phyloP scores from a whole-genome alignment of 1,140 invertebrate genomes.

The Hyphantria cunea region DNA sequence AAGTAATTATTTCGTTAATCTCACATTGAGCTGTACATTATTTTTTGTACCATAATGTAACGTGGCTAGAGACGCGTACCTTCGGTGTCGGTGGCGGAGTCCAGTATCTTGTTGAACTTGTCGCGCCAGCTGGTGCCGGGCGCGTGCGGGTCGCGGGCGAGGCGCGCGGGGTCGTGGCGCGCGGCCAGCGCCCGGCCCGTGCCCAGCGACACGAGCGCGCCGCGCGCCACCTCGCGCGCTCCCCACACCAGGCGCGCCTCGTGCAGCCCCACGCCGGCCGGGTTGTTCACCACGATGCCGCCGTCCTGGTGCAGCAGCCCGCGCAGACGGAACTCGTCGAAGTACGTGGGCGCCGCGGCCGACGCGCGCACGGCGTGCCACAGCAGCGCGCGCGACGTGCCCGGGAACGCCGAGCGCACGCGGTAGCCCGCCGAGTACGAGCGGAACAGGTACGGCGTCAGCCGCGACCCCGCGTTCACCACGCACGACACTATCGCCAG shows the following conservation, averaged over 20 bases:
- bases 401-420: slow-evolving; percentile 90
- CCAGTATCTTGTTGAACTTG: slow-evolving; percentile 92
- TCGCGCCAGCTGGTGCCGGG: slow-evolving; percentile 87
- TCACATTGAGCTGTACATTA: no score
- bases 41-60: no score
- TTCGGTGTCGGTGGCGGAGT: slow-evolving; percentile 90
- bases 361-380: slow-evolving; percentile 96
- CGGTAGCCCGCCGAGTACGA: slow-evolving; percentile 92
- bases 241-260: slow-evolving; percentile 95
- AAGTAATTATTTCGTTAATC: no score
- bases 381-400: slow-evolving; percentile 87
- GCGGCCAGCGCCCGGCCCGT: slow-evolving; percentile 86
- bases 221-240: slow-evolving; percentile 86
- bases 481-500: slow-evolving; percentile 84
- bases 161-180: slow-evolving; percentile 63
- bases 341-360: slow-evolving; percentile 96
- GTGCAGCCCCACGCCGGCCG: slow-evolving; percentile 93
- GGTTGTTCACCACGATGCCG: slow-evolving; percentile 95
- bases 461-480: slow-evolving; percentile 88
- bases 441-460: slow-evolving; percentile 94
- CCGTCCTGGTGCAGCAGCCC: slow-evolving; percentile 93
- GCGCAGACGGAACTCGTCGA: slow-evolving; percentile 91
- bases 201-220: slow-evolving; percentile 93
- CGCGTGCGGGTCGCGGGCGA: slow-evolving; percentile 55
- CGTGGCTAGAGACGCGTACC: slow-evolving; percentile 33